Evolutionary conservation across 2,113 vertebrate species (phyloP).

Genomic region (Phyllostomus hastatus): DNA sequence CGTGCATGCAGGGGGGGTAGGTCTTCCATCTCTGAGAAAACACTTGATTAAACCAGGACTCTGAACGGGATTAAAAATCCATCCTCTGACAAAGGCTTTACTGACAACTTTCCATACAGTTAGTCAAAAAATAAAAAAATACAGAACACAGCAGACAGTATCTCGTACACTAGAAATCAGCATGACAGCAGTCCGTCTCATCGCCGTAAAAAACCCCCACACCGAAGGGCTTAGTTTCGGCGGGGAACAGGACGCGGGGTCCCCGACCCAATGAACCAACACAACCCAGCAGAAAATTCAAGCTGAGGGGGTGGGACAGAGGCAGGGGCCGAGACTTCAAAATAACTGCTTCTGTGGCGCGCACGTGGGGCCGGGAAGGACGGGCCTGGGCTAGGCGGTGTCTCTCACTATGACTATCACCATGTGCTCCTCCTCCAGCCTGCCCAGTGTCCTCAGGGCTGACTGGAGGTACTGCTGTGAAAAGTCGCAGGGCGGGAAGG

Average conservation of each 20-base stretch:
- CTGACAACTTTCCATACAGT: constrained; percentile 88
- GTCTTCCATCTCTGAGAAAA: neutral
- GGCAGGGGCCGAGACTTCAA: constrained; percentile 65
- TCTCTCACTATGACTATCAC: constrained; percentile 96
- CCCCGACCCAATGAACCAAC: constrained; percentile 64
- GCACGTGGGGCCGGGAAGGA: constrained; percentile 69
- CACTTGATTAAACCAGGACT: constrained; percentile 77
- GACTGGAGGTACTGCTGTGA: constrained; percentile 96
- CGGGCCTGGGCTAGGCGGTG: constrained; percentile 85
- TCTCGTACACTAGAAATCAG: constrained; percentile 83
- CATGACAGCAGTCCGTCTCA: constrained; percentile 81
- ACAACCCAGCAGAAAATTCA: constrained; percentile 59
- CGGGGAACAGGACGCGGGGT: constrained; percentile 28
- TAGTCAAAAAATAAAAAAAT: constrained; percentile 85
- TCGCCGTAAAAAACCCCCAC: constrained; percentile 69
- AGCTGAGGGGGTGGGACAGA: neutral
- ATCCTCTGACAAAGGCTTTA: constrained; percentile 88
- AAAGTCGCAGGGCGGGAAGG: constrained; percentile 97
- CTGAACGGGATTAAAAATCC: constrained; percentile 84
- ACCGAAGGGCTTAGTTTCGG: constrained; percentile 73
- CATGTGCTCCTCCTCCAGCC: constrained; percentile 97
- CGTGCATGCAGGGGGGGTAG: neutral
- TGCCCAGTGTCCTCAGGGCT: constrained; percentile 92
- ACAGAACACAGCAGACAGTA: constrained; percentile 86
- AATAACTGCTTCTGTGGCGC: constrained; percentile 79